phyloP scores from a whole-genome alignment of 2,113 vertebrate species.

The Lycocorax pyrrhopterus region DNA sequence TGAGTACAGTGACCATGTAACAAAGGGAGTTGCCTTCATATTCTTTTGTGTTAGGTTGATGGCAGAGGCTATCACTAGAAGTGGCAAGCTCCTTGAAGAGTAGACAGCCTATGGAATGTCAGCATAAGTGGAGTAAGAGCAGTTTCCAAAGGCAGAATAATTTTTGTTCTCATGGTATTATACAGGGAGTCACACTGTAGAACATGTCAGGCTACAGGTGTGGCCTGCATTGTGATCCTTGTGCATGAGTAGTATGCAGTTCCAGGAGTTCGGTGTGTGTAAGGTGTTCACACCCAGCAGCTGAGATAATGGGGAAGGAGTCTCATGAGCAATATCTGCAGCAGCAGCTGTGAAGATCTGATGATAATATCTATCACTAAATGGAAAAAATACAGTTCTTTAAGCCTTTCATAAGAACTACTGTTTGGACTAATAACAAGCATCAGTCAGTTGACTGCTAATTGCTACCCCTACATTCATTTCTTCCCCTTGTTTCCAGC shows the following conservation, averaged over 20 bases:
- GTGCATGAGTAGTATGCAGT: background rate
- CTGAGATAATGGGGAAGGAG: accelerated
- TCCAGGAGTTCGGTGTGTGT: background rate
- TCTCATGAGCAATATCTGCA: background rate
- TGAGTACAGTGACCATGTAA: accelerated
- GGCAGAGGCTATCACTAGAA: background rate
- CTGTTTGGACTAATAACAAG: background rate
- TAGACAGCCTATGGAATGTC: background rate
- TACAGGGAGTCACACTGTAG: background rate
- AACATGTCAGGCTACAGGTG: background rate
- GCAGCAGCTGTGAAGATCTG: background rate
- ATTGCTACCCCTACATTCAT: accelerated
- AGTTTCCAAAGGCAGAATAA: background rate
- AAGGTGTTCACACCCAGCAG: background rate
- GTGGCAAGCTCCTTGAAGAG: background rate
- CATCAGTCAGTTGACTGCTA: background rate
- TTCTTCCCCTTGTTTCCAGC: background rate
- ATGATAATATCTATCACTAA: background rate
- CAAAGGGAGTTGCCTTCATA: background rate
- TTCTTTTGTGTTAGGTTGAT: background rate
- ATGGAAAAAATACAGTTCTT: background rate
- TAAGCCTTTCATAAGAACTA: background rate
- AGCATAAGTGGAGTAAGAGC: background rate
- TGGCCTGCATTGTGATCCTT: background rate
- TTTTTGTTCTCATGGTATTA: background rate